Conservation (phyloP, 2,797 vertebrate genomes). For the Buceros bicornis region DNA sequence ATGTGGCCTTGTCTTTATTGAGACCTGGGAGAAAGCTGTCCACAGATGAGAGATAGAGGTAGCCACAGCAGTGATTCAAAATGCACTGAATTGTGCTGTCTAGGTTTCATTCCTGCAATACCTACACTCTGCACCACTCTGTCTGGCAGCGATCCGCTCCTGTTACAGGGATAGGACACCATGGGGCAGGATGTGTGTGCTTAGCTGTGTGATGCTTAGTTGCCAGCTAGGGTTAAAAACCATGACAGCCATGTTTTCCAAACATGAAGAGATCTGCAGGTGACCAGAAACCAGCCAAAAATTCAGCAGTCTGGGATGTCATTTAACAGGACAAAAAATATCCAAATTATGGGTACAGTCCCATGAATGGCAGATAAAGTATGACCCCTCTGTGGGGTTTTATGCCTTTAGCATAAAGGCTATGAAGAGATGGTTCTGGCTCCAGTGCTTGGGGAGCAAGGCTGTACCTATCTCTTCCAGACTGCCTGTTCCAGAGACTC, state of each 20-base stretch:
- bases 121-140: neutral
- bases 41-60: conserved; percentile 58
- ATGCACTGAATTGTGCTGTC: neutral
- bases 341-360: neutral
- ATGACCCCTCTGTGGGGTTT: neutral
- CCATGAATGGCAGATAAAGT: neutral
- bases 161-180: neutral
- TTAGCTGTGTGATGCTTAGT: neutral
- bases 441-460: too few species aligned
- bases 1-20: conserved; percentile 12
- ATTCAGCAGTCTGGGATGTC: neutral
- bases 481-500: neutral
- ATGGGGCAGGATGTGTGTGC: too few species aligned
- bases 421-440: neutral
- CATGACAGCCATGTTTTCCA: neutral
- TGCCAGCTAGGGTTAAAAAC: neutral
- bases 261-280: neutral
- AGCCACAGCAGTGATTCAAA: conserved; percentile 53
- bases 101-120: conserved; percentile 10
- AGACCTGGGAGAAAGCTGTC: conserved; percentile 31
- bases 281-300: neutral
- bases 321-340: neutral
- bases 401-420: neutral
- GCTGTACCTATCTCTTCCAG: neutral
- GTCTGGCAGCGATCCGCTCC: conserved; percentile 1